Evolutionary conservation across 2,797 vertebrate genomes (phyloP).

Genomic region (Nyctalus aviator): DNA sequence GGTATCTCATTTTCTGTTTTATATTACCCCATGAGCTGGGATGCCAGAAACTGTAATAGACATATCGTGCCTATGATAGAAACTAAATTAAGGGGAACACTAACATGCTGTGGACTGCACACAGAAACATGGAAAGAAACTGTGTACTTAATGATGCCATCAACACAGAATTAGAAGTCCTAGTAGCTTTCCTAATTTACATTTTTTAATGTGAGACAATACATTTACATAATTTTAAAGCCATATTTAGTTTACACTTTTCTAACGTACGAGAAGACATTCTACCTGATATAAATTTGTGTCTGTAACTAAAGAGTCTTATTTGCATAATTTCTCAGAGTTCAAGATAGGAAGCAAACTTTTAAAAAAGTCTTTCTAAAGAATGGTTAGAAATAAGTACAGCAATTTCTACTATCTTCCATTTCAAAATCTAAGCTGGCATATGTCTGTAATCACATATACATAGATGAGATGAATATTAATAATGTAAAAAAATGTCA

Average conservation of each 20-base stretch:
- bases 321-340: background rate
- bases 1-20: background rate
- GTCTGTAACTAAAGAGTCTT: background rate
- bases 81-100: background rate
- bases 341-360: background rate
- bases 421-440: background rate
- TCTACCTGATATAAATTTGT: background rate
- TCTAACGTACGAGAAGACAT: background rate
- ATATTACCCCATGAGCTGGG: background rate
- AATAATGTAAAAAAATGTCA: background rate
- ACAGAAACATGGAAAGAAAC: background rate
- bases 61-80: background rate
- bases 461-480: background rate
- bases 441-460: background rate
- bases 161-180: background rate
- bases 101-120: rapidly evolving
- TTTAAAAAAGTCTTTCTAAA: background rate
- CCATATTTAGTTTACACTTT: background rate
- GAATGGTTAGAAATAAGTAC: background rate
- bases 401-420: background rate
- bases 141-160: background rate
- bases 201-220: background rate
- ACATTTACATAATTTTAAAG: background rate
- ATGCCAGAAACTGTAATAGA: background rate
- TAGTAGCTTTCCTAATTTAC: background rate